Evolutionary conservation across 35 echinoderm and acorn worm species (phyloP), one percentile per base, ranked within the genome.

Genomic region (Holothuria glaberrima): DNA sequence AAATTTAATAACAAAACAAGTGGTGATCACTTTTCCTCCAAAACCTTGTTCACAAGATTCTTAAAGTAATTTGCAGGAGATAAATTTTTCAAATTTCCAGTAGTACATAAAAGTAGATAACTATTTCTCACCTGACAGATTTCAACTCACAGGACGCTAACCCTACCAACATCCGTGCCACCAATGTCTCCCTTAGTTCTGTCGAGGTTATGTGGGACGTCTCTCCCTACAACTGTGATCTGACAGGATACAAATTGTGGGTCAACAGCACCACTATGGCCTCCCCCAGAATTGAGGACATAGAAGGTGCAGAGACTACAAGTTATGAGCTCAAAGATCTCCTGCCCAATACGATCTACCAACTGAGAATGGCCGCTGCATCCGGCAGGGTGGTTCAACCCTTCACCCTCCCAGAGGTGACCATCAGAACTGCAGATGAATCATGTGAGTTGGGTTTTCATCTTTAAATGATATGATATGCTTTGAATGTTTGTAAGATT

Each of bases 221-320:
- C 0, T 94, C 96, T 4, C 27, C 87, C 22, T 83, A 75, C 82
- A 92, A 94, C 84, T 98, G 96, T 80, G 96, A 98, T 41, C 82
- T 98, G 46, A 69, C 58, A 30, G 96, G 93, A 26, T 94, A 98
- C 80, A 57, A 48, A 31, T 61, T 98, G n/a, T 69, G 85, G 29
- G 66, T 80, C 32, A 87, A 87, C 34, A 76, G 63, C 24, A 58
- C 41, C 58, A 84, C 61, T n/a, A 63, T 90, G 13, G 30, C 36
- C 17, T 29, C 48, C 30, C 66, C 79, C 28, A 83, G 61, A n/a
- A 21, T 86, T 10, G 85, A 70, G 34, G 26, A 58, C 25, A 27
- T 90, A 7, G 75, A 82, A 13, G 92, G 88, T 17, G 92, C 45
- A 22, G n/a, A 30, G 22, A 90, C 77, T 5, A 90, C 32, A 22